Conservation (phyloP, 2,797 vertebrate genomes). For the Sphaeramia orbicularis region DNA sequence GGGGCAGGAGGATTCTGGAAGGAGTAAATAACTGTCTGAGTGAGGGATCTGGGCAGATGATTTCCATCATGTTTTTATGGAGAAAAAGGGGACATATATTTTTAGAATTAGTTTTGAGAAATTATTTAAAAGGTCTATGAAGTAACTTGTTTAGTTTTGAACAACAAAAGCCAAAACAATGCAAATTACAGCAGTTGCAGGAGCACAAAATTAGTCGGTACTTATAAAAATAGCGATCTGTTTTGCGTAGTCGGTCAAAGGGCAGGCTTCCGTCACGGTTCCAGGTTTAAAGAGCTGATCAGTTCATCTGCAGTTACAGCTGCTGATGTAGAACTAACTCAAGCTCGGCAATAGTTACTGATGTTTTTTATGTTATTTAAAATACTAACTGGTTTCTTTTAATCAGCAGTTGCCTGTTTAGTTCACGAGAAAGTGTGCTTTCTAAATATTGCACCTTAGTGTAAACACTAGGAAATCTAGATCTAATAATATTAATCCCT, state of each 20-base stretch:
- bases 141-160: slow-evolving; percentile 65
- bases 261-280: slow-evolving; percentile 13
- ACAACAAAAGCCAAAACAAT: slow-evolving; percentile 51
- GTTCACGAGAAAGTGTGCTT: slow-evolving; percentile 19
- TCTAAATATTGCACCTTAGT: slow-evolving; percentile 53
- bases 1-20: slow-evolving; percentile 34
- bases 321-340: slow-evolving; percentile 29
- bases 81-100: slow-evolving; percentile 67
- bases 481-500: slow-evolving; percentile 13
- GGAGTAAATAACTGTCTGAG: slow-evolving; percentile 17
- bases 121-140: slow-evolving; percentile 51
- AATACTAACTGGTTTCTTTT: slow-evolving; percentile 45
- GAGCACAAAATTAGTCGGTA: slow-evolving; percentile 41
- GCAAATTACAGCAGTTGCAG: slow-evolving; percentile 33
- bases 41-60: slow-evolving; percentile 31
- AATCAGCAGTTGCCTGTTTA: slow-evolving; percentile 38
- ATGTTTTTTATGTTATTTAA: slow-evolving; percentile 36
- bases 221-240: background rate
- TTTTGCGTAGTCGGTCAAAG: slow-evolving; percentile 19
- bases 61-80: slow-evolving; percentile 65
- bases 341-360: slow-evolving; percentile 34
- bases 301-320: slow-evolving; percentile 31
- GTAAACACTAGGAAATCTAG: slow-evolving; percentile 30
- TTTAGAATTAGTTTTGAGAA: slow-evolving; percentile 61
- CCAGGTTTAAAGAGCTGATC: slow-evolving; percentile 17